A percentile compares a stretch with the other conserved stretches of the same genome.
Evolutionary conservation across 1,140 invertebrate genomes (phyloP).

Genomic region (Papilio helenus): DNA sequence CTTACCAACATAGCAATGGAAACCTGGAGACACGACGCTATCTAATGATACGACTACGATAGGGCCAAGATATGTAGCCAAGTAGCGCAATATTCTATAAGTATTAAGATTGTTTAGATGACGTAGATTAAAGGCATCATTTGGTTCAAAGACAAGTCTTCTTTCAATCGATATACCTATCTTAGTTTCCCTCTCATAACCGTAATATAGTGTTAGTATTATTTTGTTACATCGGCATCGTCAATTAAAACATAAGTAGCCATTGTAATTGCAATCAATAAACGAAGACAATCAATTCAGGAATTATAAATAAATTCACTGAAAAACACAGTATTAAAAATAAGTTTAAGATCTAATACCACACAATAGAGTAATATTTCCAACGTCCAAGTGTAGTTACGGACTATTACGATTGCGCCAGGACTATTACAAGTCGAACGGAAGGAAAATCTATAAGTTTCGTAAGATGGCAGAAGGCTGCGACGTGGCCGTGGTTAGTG

Average conservation of each 20-base stretch:
- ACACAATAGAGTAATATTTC: neutral
- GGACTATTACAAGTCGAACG: slow-evolving; percentile 7
- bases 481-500: neutral
- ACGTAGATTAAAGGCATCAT: slow-evolving; percentile 1
- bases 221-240: neutral
- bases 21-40: slow-evolving; percentile 8
- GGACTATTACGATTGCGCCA: slow-evolving; percentile 18
- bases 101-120: slow-evolving; percentile 49
- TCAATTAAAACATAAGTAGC: slow-evolving; percentile 19
- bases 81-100: slow-evolving; percentile 44
- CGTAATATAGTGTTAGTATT: too few species aligned
- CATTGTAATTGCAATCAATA: neutral
- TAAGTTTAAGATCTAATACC: neutral
- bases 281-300: neutral
- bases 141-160: neutral
- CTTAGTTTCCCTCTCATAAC: neutral
- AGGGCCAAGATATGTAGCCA: neutral
- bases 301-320: neutral
- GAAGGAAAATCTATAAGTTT: slow-evolving; percentile 20
- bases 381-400: neutral
- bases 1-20: slow-evolving; percentile 1
- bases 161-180: neutral
- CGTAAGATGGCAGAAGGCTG: slow-evolving; percentile 24
- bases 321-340: neutral
- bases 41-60: slow-evolving; percentile 7